These are phyloP conservation scores for Dolomedes plantarius DNA, from an alignment of 2,888 invertebrate genomes.

Conservation along the genomic window DNA sequence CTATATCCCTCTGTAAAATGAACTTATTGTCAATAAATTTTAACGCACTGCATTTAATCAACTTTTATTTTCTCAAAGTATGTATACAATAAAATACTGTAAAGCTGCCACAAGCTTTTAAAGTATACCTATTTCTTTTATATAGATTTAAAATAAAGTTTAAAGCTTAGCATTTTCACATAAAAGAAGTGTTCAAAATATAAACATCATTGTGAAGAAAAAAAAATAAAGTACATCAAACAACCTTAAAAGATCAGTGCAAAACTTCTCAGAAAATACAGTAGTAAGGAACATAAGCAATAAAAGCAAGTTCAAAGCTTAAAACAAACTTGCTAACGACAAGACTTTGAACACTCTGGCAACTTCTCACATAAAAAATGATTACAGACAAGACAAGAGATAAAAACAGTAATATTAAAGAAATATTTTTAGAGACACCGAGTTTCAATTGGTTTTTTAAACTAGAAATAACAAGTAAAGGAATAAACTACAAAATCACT, in stretches of 20 bases:
- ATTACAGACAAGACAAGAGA: slow-evolving; percentile 23
- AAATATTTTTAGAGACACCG: slow-evolving; percentile 55
- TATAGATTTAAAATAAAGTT: slow-evolving; percentile 46
- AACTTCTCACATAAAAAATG: slow-evolving; percentile 26
- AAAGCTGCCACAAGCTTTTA: slow-evolving; percentile 70
- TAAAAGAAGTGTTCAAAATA: slow-evolving; percentile 58
- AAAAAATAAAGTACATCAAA: slow-evolving; percentile 25
- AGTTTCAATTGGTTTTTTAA: slow-evolving; percentile 48
- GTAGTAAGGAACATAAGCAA: slow-evolving; percentile 52
- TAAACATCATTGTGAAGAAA: slow-evolving; percentile 34
- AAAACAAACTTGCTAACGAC: slow-evolving; percentile 21
- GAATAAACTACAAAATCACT: slow-evolving; percentile 70
- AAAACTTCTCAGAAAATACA: slow-evolving; percentile 31
- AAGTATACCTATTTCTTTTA: slow-evolving; percentile 58
- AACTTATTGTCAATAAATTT: too few species aligned
- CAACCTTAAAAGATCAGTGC: slow-evolving; percentile 56
- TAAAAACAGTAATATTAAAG: slow-evolving; percentile 56
- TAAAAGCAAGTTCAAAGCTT: slow-evolving; percentile 23
- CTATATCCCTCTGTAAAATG: too few species aligned
- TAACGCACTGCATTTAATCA: slow-evolving; percentile 17
- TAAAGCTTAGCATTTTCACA: slow-evolving; percentile 55
- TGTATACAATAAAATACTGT: slow-evolving; percentile 72
- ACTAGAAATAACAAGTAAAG: slow-evolving; percentile 69
- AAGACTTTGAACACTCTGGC: slow-evolving; percentile 27
- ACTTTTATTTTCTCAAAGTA: slow-evolving; percentile 61